Evolutionary conservation across 1,140 invertebrate species (phyloP).

Genomic region (Eupeodes corollae): DNA sequence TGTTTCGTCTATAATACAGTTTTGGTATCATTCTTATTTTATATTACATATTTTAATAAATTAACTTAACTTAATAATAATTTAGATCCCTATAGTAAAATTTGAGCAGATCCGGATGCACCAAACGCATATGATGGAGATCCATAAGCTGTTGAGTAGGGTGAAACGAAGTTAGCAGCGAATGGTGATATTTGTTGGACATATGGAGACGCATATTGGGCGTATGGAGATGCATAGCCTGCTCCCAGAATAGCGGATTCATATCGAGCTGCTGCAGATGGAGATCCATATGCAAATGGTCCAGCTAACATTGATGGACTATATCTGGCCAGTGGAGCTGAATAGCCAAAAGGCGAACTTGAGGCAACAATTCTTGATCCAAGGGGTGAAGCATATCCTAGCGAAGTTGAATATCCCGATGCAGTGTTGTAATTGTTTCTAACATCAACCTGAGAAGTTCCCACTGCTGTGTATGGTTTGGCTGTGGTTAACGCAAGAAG

Average conservation of each 20-base stretch:
- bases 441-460: conserved; percentile 30
- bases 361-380: conserved; percentile 6
- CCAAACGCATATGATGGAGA: conserved; percentile 9
- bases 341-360: conserved; percentile 35
- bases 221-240: conserved; percentile 33
- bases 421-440: conserved; percentile 27
- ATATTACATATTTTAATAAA: too few species aligned
- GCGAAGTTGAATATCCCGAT: conserved; percentile 11
- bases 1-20: too few species aligned
- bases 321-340: conserved; percentile 16
- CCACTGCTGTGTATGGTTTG: conserved; percentile 25
- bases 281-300: conserved; percentile 8
- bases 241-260: conserved; percentile 18
- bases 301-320: not conserved
- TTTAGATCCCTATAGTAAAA: not conserved
- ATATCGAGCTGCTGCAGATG: conserved; percentile 25
- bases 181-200: conserved; percentile 22
- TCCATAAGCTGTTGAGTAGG: conserved; percentile 6
- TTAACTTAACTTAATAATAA: not conserved
- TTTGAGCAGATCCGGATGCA: not conserved
- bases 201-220: conserved; percentile 19
- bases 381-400: conserved; percentile 20
- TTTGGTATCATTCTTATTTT: not conserved
- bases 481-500: too few species aligned
- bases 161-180: conserved; percentile 19